Evolutionary conservation across 2,888 invertebrate species (phyloP).

Genomic region (Synergus japonicus): DNA sequence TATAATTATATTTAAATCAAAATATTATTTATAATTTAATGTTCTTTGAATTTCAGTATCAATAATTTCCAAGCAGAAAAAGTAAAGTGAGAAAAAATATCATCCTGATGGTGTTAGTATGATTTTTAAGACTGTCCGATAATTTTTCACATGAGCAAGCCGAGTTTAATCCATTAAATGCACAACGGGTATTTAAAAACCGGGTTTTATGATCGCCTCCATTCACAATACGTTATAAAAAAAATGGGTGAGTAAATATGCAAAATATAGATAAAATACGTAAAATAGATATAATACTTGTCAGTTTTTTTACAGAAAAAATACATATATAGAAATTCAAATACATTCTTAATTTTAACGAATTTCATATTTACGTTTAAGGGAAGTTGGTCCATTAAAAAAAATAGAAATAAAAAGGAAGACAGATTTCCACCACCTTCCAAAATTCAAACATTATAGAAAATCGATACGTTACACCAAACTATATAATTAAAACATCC

Average conservation of each 20-base stretch:
- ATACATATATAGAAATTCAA: no score
- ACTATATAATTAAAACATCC: no score
- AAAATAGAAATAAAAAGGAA: neutral
- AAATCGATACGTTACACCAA: no score
- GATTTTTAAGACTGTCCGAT: no score
- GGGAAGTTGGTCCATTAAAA: neutral
- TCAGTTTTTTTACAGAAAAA: neutral
- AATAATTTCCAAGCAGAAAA: neutral
- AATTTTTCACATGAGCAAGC: neutral
- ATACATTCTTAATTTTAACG: neutral
- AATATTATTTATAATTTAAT: no score
- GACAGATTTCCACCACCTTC: neutral
- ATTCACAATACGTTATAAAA: neutral
- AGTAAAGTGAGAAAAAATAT: no score
- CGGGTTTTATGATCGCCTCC: neutral
- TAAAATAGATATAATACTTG: no score
- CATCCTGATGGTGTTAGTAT: no score
- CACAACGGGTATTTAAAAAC: constrained; percentile 8
- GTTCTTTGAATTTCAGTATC: neutral
- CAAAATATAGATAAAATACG: no score
- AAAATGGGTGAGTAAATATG: neutral
- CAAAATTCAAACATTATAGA: neutral
- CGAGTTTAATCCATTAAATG: constrained; percentile 3
- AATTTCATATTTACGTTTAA: neutral
- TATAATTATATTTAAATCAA: no score